These are phyloP conservation scores for Smutsia temminckii DNA, from an alignment of 2,797 vertebrate genomes.

Conservation along the genomic window DNA sequence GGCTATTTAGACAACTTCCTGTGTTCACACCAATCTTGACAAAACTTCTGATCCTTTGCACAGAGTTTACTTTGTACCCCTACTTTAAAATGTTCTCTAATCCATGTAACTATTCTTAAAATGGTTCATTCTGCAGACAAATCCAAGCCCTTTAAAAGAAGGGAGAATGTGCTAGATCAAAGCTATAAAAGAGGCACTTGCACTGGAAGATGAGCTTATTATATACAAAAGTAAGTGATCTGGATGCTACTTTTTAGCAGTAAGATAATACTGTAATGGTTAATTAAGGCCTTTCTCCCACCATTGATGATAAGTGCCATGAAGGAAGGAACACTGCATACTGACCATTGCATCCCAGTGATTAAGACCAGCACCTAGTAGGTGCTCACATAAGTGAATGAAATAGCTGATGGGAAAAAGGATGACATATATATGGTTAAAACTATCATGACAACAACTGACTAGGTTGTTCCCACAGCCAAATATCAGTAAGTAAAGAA, in stretches of 20 bases:
- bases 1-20: background rate
- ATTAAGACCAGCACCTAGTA: background rate
- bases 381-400: background rate
- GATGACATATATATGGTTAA: background rate
- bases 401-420: background rate
- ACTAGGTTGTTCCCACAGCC: background rate
- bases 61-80: background rate
- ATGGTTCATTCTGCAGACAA: background rate
- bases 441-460: background rate
- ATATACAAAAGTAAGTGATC: background rate
- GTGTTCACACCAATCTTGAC: background rate
- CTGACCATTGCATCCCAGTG: background rate
- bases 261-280: background rate
- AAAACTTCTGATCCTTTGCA: background rate
- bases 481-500: background rate
- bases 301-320: background rate
- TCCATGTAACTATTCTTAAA: background rate
- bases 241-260: background rate
- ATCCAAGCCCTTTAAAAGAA: background rate
- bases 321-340: background rate
- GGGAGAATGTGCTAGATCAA: background rate
- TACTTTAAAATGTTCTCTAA: background rate
- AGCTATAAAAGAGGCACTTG: background rate
- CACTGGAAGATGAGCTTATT: background rate
- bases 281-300: background rate